Base-by-base conservation (phyloP, 64 coral and sea anemone genomes). In the Platygyra sinensis region DNA sequence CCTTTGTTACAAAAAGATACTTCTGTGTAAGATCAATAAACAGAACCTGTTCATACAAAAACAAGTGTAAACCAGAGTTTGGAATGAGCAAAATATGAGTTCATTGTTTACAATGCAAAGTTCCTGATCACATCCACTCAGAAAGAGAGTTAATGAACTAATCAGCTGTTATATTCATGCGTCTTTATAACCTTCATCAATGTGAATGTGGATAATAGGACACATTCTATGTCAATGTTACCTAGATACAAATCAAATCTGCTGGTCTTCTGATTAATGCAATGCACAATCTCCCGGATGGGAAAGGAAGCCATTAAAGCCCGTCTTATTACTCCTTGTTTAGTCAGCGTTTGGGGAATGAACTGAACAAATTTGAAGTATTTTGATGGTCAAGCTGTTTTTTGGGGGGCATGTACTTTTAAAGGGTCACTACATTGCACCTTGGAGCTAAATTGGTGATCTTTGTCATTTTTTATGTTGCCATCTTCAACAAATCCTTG, bases 71-170 rank as follows among this genome's bases (percentile, higher is more conserved):
- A 46, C 2, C 5, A 46, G 39, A 27, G 22, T 27, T 69, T 25
- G n/a, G 22, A 10, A 24, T 69, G 22, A 69, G 24, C 2, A 10
- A 69, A 57, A 57, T 57, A 57, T 57, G 54, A 9, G 8, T 57
- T 10, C 10, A 69, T 24, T 67, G 8, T 29, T 22, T 49, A 12
- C 33, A 14, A 15, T 27, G 33, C 11, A 52, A 85, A 17, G 17
- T 27, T 42, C 15, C 13, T 6, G 7, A 0, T 22, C 10, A 72
- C 81, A 85, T 85, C 71, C 81, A 85, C 62, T 85, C 81, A 71
- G 81, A 72, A 85, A 85, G 81, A 85, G 81, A 71, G 81, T 85
- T 85, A 67, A 85, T 79, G 38, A 13, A 52, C 69, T 85, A 63
- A 85, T 85, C 81, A 85, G 65, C 39, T 39, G 7, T 50, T 38